A percentile compares a stretch with the other conserved stretches of the same genome.
Conservation (phyloP, 1,140 invertebrate species). For the Zaprionus camerounensis region DNA sequence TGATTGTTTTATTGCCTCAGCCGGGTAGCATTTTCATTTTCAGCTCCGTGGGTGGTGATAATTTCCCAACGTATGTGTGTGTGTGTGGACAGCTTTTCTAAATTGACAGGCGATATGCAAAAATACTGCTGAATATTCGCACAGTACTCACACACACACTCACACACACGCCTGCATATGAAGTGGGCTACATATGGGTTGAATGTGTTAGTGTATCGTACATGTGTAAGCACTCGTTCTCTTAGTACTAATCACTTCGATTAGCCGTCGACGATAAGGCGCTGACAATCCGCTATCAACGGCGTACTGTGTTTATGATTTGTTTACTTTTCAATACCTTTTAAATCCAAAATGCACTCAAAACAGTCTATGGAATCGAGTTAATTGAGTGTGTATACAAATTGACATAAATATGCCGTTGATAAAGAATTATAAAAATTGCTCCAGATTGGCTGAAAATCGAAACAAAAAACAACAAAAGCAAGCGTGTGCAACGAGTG, state of each 20-base stretch:
- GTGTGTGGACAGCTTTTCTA: conserved; percentile 9
- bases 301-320: conserved; percentile 56
- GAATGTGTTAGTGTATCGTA: conserved; percentile 8
- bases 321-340: conserved; percentile 64
- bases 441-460: conserved; percentile 21
- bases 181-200: neutral
- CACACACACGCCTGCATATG: neutral
- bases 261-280: conserved; percentile 66
- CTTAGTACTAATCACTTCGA: conserved; percentile 65
- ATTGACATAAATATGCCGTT: conserved; percentile 5
- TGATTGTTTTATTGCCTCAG: conserved; percentile 77
- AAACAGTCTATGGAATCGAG: neutral
- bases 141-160: conserved; percentile 7
- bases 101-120: conserved; percentile 47
- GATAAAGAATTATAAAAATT: conserved; percentile 31
- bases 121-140: conserved; percentile 10
- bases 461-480: neutral
- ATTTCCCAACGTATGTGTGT: conserved; percentile 16
- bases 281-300: conserved; percentile 60
- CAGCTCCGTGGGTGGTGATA: conserved; percentile 34
- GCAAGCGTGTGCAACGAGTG: neutral
- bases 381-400: neutral
- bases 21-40: conserved; percentile 33
- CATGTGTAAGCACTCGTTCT: conserved; percentile 15
- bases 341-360: conserved; percentile 46